A percentile compares a stretch with the other conserved stretches of the same genome.
These are phyloP conservation scores for Samia ricini DNA, from an alignment of 1,140 invertebrate species.

Conservation along the genomic window DNA sequence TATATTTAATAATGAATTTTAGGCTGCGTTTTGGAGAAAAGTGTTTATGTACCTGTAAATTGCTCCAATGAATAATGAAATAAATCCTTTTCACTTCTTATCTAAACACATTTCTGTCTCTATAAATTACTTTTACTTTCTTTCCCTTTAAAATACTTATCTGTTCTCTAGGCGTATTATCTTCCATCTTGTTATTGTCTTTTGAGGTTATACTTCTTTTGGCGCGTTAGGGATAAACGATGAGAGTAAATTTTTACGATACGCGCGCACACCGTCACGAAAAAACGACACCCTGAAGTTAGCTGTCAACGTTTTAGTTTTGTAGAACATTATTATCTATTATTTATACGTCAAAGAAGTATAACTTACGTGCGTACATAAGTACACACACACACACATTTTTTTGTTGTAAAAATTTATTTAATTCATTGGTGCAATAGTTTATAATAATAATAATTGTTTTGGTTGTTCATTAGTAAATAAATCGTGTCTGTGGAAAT, in stretches of 20 bases:
- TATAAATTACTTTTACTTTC: neutral
- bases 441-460: slow-evolving; percentile 39
- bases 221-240: too few relatives aligned
- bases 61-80: slow-evolving; percentile 56
- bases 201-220: too few relatives aligned
- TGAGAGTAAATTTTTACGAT: too few relatives aligned
- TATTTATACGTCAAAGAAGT: too few relatives aligned
- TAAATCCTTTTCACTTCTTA: neutral
- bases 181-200: slow-evolving; percentile 15
- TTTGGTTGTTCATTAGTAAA: slow-evolving; percentile 35
- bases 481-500: slow-evolving; percentile 26
- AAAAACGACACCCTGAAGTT: too few relatives aligned
- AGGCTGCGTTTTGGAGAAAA: slow-evolving; percentile 52
- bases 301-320: too few relatives aligned
- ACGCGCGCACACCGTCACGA: too few relatives aligned
- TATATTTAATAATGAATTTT: slow-evolving; percentile 35
- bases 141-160: neutral
- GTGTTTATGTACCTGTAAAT: slow-evolving; percentile 66
- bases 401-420: too few relatives aligned
- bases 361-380: too few relatives aligned
- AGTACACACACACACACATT: too few relatives aligned
- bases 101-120: slow-evolving; percentile 5
- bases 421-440: slow-evolving; percentile 62
- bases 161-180: slow-evolving; percentile 7
- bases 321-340: too few relatives aligned